phyloP scores from a whole-genome alignment of 2,797 vertebrate genomes.

The Chelon auratus region DNA sequence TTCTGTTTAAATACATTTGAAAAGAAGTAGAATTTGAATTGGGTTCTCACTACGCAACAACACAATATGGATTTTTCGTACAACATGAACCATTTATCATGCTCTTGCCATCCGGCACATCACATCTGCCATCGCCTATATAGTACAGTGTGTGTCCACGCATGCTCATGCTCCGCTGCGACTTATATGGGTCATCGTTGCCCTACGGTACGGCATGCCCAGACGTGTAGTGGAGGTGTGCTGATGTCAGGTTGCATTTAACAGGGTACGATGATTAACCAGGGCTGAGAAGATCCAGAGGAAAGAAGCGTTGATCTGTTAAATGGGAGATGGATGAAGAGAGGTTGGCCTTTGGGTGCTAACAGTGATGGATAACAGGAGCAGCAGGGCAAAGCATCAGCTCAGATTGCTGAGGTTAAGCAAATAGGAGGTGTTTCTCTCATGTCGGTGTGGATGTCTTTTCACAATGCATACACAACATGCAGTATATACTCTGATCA shows the following conservation, averaged over 20 bases:
- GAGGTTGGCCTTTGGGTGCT: slow-evolving; percentile 36
- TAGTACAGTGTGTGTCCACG: slow-evolving; percentile 40
- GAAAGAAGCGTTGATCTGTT: slow-evolving; percentile 47
- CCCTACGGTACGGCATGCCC: slow-evolving; percentile 70
- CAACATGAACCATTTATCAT: slow-evolving; percentile 23
- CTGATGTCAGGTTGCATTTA: slow-evolving; percentile 73
- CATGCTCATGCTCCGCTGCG: slow-evolving; percentile 53
- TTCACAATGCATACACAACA: background rate
- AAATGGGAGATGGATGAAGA: slow-evolving; percentile 46
- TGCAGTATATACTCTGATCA: background rate
- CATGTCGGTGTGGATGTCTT: slow-evolving; percentile 1
- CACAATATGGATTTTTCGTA: background rate
- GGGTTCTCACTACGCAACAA: background rate
- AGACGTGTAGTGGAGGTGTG: slow-evolving; percentile 72
- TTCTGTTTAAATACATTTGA: background rate
- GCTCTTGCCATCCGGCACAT: slow-evolving; percentile 31
- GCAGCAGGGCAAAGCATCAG: slow-evolving; percentile 12
- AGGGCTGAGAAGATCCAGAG: slow-evolving; percentile 46
- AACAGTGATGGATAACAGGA: slow-evolving; percentile 48
- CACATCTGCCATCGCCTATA: slow-evolving; percentile 65
- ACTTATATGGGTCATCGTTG: slow-evolving; percentile 78
- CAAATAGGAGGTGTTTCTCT: slow-evolving; percentile 20
- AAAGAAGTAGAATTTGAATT: background rate
- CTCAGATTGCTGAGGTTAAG: slow-evolving; percentile 6
- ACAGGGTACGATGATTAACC: slow-evolving; percentile 57